Evolutionary conservation across 2,888 invertebrate species (phyloP), one percentile per base, ranked within the genome.

Genomic region (Dicyrtoma fusca): DNA sequence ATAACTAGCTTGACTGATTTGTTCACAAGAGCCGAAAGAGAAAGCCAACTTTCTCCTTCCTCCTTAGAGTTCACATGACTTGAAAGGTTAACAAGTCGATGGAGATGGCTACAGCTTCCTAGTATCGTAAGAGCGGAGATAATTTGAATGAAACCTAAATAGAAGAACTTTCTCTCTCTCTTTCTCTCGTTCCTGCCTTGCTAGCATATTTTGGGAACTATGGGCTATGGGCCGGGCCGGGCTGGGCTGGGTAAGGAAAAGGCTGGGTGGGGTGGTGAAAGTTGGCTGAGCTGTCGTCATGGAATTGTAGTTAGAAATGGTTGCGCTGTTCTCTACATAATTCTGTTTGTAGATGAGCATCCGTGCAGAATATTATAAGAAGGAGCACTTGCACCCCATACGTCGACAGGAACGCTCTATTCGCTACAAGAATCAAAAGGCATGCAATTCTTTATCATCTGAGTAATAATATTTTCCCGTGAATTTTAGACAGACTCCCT

Each of bases 281-380:
- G 34, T 5, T 8, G 34, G 8, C 34, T 34, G 4, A 8, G 34
- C 34, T 34, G 3, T 34, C 3, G 8, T 34, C 34, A 34, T 34
- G 34, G 34, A 5, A 34, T 8, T 34, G 34, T 8, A 34, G 34
- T 34, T 34, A 34, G 8, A 34, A 34, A 34, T 34, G 3, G 34
- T 34, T 34, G 4, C 34, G n/a, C 34, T 34, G 34, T 34, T n/a
- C n/a, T 34, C 34, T 34, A 34, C 34, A 34, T 34, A 34, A 34
- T 34, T 34, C 55, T 55, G 55, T 55, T 55, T 55, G 55, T 55
- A 34, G 44, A 61, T 61, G 61, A 61, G 61, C 61, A 61, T 44
- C 61, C 61, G 44, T 61, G 61, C 61, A 44, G 61, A 61, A 61
- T 61, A 61, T 21, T 61, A 17, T 34, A 44, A 61, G 42, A 42